Evolutionary conservation across 2,888 invertebrate species (phyloP), one percentile per base, ranked within the genome.

Genomic region (Rhamnusium bicolor): DNA sequence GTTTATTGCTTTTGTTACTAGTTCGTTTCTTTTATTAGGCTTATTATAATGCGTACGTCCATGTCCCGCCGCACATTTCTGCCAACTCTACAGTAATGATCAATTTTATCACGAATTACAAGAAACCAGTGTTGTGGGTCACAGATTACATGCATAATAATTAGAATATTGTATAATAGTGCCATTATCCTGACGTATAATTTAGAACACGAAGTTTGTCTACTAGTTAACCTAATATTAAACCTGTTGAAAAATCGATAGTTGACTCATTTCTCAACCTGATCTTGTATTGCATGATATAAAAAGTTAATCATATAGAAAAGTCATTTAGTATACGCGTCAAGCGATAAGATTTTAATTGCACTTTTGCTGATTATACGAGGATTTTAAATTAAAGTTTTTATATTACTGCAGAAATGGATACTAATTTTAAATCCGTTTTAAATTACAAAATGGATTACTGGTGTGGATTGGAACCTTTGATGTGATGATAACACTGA

Each of bases 141-240:
- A 40, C 40, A 62, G 14, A 18, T 62, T 16, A 21, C 46, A 8
- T 40, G 10, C 16, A 7, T 62, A 18, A 7, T 62, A 18, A 40
- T 62, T 46, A 21, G 32, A 62, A 18, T 67, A 56, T 56, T 32
- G 21, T 10, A 29, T 56, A 67, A 67, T 16, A 56, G 53, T 56
- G 18, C 32, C 56, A 67, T 54, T 67, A 67, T 54, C 21, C 53
- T 58, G n/a, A 16, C 21, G 24, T 56, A 67, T 49, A 58, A 56
- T 67, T 67, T 16, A 19, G 16, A 18, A 19, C 19, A 19, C 19
- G 18, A 3, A 18, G 12, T 16, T 51, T 51, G 51, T 51, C 8
- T 51, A 18, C 19, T 51, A 51, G 19, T 51, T 51, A 51, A 8
- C 18, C 8, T 51, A 16, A 18, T 18, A 8, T 18, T 7, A 5